Evolutionary conservation across 2,888 invertebrate species (phyloP).

Genomic region (Tanypteryx hageni): DNA sequence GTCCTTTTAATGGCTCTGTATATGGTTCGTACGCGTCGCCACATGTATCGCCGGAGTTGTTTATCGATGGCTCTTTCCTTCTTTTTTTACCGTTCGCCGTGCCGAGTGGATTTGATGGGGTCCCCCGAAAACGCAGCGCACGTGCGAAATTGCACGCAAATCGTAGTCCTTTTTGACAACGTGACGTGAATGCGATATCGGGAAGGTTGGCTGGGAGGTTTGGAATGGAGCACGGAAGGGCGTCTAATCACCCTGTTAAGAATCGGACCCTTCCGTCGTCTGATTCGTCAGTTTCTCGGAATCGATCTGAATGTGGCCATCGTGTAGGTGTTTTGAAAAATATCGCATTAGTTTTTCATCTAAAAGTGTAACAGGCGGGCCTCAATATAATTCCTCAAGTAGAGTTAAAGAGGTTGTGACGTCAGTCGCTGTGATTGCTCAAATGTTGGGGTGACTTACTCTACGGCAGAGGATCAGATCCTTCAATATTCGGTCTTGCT

Average conservation of each 20-base stretch:
- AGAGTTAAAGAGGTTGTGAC: no score
- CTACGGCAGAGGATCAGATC: no score
- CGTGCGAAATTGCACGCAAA: not conserved
- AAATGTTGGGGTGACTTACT: no score
- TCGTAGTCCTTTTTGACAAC: not conserved
- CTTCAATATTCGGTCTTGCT: no score
- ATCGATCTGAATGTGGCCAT: no score
- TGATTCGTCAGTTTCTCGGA: no score
- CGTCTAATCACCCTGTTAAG: not conserved
- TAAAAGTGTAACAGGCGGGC: no score
- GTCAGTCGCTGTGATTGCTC: no score
- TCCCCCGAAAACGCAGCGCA: not conserved
- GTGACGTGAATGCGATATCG: slow-evolving; percentile 19
- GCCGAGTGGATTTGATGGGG: not conserved
- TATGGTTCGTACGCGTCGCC: not conserved
- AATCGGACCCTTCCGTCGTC: no score
- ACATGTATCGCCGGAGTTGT: not conserved
- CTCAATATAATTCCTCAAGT: no score
- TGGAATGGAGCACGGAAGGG: not conserved
- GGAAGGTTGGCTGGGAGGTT: not conserved
- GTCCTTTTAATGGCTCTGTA: not conserved
- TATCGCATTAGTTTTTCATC: no score
- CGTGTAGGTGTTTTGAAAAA: no score
- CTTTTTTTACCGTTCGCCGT: not conserved
- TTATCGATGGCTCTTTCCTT: not conserved